phyloP scores from a whole-genome alignment of 2,113 vertebrate genomes.

The Nyctibius bracteatus region DNA sequence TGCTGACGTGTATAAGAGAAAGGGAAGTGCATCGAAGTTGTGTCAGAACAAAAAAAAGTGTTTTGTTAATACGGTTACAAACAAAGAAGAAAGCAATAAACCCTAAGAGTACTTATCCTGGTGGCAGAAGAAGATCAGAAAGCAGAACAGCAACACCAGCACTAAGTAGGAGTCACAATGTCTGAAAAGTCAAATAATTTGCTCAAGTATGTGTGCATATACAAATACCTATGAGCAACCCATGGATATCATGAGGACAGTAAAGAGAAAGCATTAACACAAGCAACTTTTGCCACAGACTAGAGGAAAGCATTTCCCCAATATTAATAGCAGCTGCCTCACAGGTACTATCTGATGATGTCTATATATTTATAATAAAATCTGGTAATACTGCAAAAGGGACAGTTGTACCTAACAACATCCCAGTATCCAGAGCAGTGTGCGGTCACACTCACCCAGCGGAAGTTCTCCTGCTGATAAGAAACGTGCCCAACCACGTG shows the following conservation, averaged over 20 bases:
- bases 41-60: not conserved
- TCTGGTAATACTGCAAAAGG: not conserved
- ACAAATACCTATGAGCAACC: not conserved
- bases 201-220: not conserved
- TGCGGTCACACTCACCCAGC: not conserved
- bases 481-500: not conserved
- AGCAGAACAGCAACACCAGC: not conserved
- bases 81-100: not conserved
- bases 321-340: not conserved
- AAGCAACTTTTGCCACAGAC: not conserved
- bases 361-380: not conserved
- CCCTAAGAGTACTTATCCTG: not conserved
- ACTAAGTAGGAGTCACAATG: not conserved
- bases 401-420: not conserved
- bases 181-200: not conserved
- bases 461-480: not conserved
- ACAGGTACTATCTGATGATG: not conserved
- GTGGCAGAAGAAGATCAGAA: not conserved
- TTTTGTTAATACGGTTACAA: not conserved
- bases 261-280: not conserved
- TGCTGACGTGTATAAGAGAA: not conserved
- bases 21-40: not conserved
- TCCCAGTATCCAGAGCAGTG: not conserved
- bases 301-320: not conserved
- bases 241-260: not conserved